Conservation (phyloP, 2,888 invertebrate species). For the Drosophila fungiperda region DNA sequence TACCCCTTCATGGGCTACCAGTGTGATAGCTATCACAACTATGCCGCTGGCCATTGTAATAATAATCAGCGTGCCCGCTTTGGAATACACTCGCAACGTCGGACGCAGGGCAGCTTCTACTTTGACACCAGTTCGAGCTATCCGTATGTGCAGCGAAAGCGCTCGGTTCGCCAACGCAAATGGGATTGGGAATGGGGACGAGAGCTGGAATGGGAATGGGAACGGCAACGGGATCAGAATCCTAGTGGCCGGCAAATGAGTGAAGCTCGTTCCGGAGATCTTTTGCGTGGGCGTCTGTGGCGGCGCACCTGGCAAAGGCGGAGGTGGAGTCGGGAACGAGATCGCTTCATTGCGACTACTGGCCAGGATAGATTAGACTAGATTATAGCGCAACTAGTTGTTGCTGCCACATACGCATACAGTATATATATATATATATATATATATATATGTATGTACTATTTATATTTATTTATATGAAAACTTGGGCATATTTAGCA, state of each 20-base stretch:
- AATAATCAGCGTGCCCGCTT: slow-evolving; percentile 78
- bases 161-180: background rate
- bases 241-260: slow-evolving; percentile 7
- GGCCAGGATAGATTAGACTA: background rate
- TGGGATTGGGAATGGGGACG: slow-evolving; percentile 15
- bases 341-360: slow-evolving; percentile 5
- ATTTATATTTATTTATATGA: background rate
- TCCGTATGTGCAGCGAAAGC: slow-evolving; percentile 69
- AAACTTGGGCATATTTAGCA: background rate
- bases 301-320: slow-evolving; percentile 31
- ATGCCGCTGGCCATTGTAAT: slow-evolving; percentile 68
- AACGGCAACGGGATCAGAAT: background rate
- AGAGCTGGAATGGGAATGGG: slow-evolving; percentile 1
- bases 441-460: background rate
- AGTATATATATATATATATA: too few species aligned
- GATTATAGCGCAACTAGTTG: slow-evolving; percentile 21
- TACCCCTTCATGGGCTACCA: slow-evolving; percentile 80
- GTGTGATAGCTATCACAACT: slow-evolving; percentile 79
- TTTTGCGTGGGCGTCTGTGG: slow-evolving; percentile 34
- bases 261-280: background rate
- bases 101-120: slow-evolving; percentile 77
- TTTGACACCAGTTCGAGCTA: slow-evolving; percentile 72
- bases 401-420: too few species aligned
- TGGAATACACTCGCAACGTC: slow-evolving; percentile 82
- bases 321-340: slow-evolving; percentile 5